Conservation (phyloP, 2,113 vertebrate genomes). For the Myanophis thanlyinensis region DNA sequence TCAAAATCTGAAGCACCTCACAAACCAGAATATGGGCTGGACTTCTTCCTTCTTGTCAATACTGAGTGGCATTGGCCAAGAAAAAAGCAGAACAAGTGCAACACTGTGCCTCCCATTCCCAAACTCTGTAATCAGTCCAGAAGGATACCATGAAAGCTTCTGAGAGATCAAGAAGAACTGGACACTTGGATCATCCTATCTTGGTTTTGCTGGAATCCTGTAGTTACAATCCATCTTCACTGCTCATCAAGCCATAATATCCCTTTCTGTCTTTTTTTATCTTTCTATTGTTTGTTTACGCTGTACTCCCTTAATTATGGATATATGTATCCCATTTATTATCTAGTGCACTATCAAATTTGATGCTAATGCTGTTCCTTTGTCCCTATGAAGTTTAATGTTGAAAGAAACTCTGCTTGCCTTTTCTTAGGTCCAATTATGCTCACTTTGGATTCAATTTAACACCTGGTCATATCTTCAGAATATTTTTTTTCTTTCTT, state of each 20-base stretch:
- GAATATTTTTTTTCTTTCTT: neutral
- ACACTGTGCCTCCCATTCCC: neutral
- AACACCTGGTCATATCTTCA: neutral
- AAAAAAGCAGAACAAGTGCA: neutral
- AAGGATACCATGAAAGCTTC: neutral
- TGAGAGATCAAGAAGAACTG: neutral
- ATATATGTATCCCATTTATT: neutral
- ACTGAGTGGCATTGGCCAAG: neutral
- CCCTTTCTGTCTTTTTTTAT: neutral
- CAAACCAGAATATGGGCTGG: neutral
- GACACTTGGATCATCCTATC: neutral
- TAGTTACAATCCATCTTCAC: neutral
- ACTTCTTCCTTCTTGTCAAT: neutral
- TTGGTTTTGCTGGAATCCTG: neutral
- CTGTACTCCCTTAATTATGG: neutral
- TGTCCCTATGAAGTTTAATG: neutral
- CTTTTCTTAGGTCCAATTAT: neutral
- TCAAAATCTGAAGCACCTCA: neutral
- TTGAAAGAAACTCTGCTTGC: neutral
- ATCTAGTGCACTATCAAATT: neutral
- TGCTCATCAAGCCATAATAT: neutral
- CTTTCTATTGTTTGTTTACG: neutral
- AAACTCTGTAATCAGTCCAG: neutral
- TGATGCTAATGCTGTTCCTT: neutral
- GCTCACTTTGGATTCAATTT: neutral